Evolutionary conservation across 2,113 vertebrate genomes (phyloP), one percentile per base, ranked within the genome.

Genomic region (Embiotoca jacksoni): DNA sequence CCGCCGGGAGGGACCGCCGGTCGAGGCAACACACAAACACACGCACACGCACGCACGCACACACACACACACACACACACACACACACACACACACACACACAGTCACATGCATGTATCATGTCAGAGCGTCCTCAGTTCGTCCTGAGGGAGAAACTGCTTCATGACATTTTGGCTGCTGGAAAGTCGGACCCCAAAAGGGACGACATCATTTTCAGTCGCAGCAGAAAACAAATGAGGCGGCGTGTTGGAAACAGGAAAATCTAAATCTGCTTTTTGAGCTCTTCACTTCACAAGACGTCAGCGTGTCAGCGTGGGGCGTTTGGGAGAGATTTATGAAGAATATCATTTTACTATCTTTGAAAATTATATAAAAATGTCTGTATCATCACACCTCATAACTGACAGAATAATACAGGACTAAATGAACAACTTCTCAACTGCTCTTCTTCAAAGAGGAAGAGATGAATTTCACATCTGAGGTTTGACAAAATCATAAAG

Each of bases 161-260:
- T 85, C 56, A 8, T 69, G 75, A 62, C 84, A 66, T 61, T 74
- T 68, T 63, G 72, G 53, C 41, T 53, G 66, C 4, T 53, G 60
- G 65, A 37, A 49, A 54, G 57, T 32, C 23, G 33, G n/a, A 52
- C 9, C 64, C 49, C 49, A 37, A 58, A 63, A 15, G 53, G 10
- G 57, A 36, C 1, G 7, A 46, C 35, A 68, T 50, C 64, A 15
- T n/a, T 73, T 30, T 69, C 16, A 54, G 44, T 62, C 23, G 13
- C 9, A 39, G 41, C 7, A 23, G 37, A 60, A 46, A 58, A 52
- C 49, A 55, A 69, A 47, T 15, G 37, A 31, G 41, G 10, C 13
- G 46, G 7, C 44, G 23, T 44, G 32, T 31, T 33, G 9, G 54
- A 39, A 62, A 35, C 16, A 65, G 7, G 33, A 23, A 47, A 59